Evolutionary conservation across 2,888 invertebrate species (phyloP), one percentile per base, ranked within the genome.

Genomic region (Phengaris alcon): DNA sequence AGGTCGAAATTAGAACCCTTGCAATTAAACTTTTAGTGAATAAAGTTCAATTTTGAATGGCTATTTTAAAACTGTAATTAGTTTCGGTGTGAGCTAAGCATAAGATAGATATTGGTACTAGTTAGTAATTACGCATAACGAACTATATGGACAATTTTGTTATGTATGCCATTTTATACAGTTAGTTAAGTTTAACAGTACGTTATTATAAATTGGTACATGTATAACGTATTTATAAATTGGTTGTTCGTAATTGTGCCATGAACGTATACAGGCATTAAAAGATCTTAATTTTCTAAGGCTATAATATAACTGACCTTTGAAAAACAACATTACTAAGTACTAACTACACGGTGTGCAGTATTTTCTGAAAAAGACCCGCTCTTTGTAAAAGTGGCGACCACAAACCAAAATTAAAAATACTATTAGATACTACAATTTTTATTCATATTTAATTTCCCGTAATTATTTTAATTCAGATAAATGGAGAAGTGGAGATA

Each of bases 261-360:
- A 59, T 59, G 22, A 10, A 64, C 35, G 22, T 22, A 59, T 35
- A 44, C 64, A 35, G 64, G 35, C 35, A 64, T 64, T 44, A 35
- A 44, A 13, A 35, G 64, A 64, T 64, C 35, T 35, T 64, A 64
- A 64, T 64, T 64, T 64, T 64, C 64, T 64, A 64, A 44, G 64
- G 64, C 64, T 35, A 35, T 64, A 35, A 35, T 35, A 64, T 44
- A 64, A 12, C 64, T 44, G 64, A 64, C 64, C 64, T 64, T 64
- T 64, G 64, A 64, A 12, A 35, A 35, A 64, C 64, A 44, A 64
- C 12, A 64, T 52, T 52, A 52, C 12, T 52, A 44, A 35, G 13
- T 10, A 64, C 12, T 64, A 64, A 64, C 22, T 59, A 64, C 22
- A 22, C 64, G 35, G 52, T 10, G 9, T 52, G 10, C 52, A 4